Conservation (phyloP, 1,140 invertebrate genomes). For the Atopsyche davidsoni region DNA sequence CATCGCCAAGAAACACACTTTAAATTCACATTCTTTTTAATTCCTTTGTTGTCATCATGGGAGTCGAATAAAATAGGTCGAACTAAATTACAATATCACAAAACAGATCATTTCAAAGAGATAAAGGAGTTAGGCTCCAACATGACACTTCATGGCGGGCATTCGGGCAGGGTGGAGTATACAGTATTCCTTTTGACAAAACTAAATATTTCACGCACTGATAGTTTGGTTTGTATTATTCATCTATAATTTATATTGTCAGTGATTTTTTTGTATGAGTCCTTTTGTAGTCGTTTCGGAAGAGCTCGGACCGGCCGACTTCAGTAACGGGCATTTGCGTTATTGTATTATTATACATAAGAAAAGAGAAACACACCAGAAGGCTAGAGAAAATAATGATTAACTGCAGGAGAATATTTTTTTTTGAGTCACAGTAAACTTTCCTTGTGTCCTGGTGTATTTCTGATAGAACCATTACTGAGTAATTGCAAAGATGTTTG, state of each 20-base stretch:
- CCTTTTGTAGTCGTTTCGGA: no score
- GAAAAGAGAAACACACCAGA: no score
- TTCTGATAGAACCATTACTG: no score
- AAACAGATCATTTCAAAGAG: conserved; percentile 26
- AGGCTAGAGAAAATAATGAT: no score
- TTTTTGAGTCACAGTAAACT: no score
- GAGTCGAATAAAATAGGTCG: conserved; percentile 4
- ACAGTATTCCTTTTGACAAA: conserved; percentile 22
- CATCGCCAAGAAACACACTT: background rate
- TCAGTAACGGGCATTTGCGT: no score
- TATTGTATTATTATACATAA: no score
- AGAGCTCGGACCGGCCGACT: no score
- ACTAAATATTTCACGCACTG: conserved; percentile 29
- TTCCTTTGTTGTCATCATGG: conserved; percentile 4
- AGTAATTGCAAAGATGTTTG: no score
- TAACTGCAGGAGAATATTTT: no score
- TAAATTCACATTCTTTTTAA: background rate
- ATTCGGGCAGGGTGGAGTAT: conserved; percentile 18
- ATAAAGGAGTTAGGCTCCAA: conserved; percentile 27
- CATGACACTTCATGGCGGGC: conserved; percentile 22
- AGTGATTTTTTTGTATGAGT: conserved; percentile 14
- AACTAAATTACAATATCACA: conserved; percentile 20
- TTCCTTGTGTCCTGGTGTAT: no score
- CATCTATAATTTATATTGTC: conserved; percentile 25
- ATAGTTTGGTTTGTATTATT: conserved; percentile 22